Base-by-base conservation (phyloP, 2,113 vertebrate species). In the Gallinago media region DNA sequence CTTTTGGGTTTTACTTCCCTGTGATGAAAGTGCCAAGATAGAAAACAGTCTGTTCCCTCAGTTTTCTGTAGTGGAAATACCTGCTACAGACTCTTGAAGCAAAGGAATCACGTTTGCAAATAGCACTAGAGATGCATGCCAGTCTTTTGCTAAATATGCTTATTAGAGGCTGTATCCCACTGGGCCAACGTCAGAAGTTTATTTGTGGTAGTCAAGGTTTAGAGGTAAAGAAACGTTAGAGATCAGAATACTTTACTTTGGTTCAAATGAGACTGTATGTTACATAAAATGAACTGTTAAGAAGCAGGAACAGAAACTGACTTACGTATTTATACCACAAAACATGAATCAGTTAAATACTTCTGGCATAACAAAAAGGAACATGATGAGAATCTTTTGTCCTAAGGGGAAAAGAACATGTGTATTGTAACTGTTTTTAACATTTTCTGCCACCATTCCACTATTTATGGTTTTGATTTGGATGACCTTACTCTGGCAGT, bases 391-490 rank as follows among this genome's bases (percentile, higher is more conserved):
- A 89, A 86, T 95, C 80, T 68, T 92, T 87, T 94, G 95, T 95
- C 96, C 95, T 94, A 19, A 76, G 92, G 91, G 92, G 88, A 74
- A 94, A 94, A 94, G 83, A 96, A 91, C 94, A 94, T 78, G 83
- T 94, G 95, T 85, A 94, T 61, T 94, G 88, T 97, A 89, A 85
- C 94, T 92, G 83, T 94, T 92, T 94, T 95, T 84, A 94, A 87
- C 32, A n/a, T 92, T 91, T 92, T 96, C 76, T 94, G 88, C 91
- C 96, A 94, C 95, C 54, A 96, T 85, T 78, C 56, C 59, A 7
- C 96, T 96, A 89, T 96, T 96, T 96, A 95, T 94, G 94, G 94
- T 31, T 96, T 88, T 56, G 68, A 90, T 70, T 95, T 96, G 96
- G 95, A 94, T 97, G 95, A 93, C 94, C 95, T 87, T 93, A 26